These are phyloP conservation scores for Acanthosepion esculentum DNA, from an alignment of 2,888 invertebrate genomes.

Conservation along the genomic window DNA sequence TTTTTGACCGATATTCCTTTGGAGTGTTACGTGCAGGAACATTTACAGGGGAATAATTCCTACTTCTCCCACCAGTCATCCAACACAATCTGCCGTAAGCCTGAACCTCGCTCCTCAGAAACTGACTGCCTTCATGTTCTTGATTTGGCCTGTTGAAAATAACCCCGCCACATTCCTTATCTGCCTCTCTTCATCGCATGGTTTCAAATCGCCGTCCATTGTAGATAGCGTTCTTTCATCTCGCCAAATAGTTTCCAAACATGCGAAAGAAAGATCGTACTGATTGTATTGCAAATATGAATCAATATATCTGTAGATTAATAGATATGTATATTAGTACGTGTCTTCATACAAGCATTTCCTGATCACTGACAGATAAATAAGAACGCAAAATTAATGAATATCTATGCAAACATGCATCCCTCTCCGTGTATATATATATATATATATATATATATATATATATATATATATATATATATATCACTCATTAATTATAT, in stretches of 20 bases:
- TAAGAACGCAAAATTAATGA: background rate
- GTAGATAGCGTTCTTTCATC: background rate
- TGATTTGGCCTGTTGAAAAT: too few species aligned
- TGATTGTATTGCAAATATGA: background rate
- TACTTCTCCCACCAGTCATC: background rate
- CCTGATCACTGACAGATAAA: background rate
- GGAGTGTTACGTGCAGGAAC: background rate
- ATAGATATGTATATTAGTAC: background rate
- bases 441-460: background rate
- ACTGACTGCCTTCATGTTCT: too few species aligned
- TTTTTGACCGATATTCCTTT: background rate
- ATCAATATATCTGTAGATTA: background rate
- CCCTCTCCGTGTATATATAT: background rate
- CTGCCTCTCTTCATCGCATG: background rate
- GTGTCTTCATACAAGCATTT: background rate
- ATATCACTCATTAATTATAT: background rate
- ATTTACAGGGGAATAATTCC: background rate
- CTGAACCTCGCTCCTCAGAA: too few species aligned
- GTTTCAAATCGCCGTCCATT: background rate
- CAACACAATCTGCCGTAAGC: background rate
- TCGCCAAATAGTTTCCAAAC: background rate
- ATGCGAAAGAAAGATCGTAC: background rate
- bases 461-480: conserved; percentile 16
- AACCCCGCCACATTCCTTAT: background rate
- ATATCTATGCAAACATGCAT: too few species aligned